phyloP scores from a whole-genome alignment of 1,140 invertebrate genomes.

The Calliphora vicina region DNA sequence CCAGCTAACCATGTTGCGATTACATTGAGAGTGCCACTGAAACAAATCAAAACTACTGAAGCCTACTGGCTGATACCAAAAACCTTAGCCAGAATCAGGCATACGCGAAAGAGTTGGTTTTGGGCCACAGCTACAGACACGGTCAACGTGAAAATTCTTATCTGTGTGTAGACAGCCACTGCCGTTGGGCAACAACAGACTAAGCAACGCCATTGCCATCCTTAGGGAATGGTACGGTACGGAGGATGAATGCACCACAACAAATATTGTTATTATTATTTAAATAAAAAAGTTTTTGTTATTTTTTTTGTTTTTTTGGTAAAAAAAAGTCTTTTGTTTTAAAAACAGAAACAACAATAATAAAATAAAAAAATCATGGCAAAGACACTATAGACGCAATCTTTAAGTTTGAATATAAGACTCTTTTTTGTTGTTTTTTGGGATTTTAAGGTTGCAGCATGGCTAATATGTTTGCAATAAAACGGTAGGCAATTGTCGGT shows the following conservation, averaged over 20 bases:
- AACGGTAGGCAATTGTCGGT: constrained; percentile 41
- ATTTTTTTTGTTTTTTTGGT: not conserved
- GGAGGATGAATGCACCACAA: not conserved
- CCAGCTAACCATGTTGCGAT: constrained; percentile 14
- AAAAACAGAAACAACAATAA: constrained; percentile 21
- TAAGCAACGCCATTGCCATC: constrained; percentile 29
- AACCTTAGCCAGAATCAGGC: not conserved
- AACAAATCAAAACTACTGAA: constrained; percentile 40
- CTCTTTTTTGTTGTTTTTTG: not conserved
- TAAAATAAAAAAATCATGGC: not conserved
- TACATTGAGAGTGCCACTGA: constrained; percentile 36
- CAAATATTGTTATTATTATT: constrained; percentile 27
- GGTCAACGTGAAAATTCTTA: constrained; percentile 14
- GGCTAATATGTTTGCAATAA: constrained; percentile 43
- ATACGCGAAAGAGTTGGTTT: not conserved
- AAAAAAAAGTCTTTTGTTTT: constrained; percentile 22
- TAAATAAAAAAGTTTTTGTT: not conserved
- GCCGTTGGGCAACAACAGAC: constrained; percentile 30
- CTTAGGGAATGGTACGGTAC: not conserved
- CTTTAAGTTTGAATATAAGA: not conserved
- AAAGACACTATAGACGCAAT: not conserved
- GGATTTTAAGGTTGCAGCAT: constrained; percentile 34
- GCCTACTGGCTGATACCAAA: constrained; percentile 30
- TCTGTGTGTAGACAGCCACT: constrained; percentile 26
- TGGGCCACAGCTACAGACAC: not conserved